These are phyloP conservation scores for Corynorhinus townsendii DNA, from an alignment of 2,113 vertebrate genomes.

Conservation along the genomic window DNA sequence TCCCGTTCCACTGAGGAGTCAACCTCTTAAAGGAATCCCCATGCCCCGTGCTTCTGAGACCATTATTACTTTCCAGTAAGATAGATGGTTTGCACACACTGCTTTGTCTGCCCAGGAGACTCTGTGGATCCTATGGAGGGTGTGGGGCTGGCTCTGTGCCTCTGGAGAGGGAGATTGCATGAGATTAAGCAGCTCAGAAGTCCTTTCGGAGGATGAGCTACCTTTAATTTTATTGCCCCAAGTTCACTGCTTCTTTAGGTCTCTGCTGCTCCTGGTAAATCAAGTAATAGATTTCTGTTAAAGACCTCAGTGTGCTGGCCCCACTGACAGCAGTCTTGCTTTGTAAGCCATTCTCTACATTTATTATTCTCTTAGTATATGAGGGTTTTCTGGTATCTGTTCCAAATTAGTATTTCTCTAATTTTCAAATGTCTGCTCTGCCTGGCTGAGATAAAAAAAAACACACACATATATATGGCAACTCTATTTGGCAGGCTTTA, in stretches of 20 bases:
- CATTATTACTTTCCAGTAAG: background rate
- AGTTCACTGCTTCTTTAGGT: background rate
- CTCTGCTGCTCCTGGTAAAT: background rate
- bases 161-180: background rate
- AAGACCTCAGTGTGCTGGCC: background rate
- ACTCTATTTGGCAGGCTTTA: background rate
- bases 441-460: background rate
- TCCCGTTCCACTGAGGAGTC: background rate
- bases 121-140: background rate
- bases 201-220: background rate
- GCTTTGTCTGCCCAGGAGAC: background rate
- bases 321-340: background rate
- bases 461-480: background rate
- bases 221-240: background rate
- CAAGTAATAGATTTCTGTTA: background rate
- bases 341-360: background rate
- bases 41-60: background rate
- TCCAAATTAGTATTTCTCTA: constrained; percentile 48
- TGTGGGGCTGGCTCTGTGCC: background rate
- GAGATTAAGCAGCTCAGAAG: background rate
- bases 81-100: background rate
- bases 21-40: background rate
- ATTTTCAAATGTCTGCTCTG: constrained; percentile 38
- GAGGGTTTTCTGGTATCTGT: background rate
- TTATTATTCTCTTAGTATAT: background rate